Evolutionary conservation across 1,140 invertebrate genomes (phyloP).

Genomic region (Magallana gigas): DNA sequence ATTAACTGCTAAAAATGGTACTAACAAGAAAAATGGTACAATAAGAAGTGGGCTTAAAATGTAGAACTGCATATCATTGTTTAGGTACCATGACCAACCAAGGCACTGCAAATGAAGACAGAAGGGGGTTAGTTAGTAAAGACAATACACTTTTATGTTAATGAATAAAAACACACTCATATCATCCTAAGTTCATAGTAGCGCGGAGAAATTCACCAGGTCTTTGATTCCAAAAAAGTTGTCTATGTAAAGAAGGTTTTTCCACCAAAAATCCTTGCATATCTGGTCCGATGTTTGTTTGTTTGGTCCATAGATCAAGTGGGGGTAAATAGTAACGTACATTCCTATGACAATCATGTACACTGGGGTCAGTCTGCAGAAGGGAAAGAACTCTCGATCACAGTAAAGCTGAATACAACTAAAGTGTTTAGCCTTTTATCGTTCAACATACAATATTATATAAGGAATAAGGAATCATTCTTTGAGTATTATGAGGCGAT

Average conservation of each 20-base stretch:
- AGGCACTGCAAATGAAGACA: conserved; percentile 83
- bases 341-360: conserved; percentile 56
- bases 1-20: not conserved
- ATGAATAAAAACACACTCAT: no score
- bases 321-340: conserved; percentile 61
- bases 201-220: not conserved
- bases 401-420: no score
- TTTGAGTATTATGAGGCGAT: no score
- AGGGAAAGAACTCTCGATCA: no score
- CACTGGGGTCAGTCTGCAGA: conserved; percentile 49
- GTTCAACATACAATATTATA: no score
- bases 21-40: conserved; percentile 68
- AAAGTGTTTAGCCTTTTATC: no score
- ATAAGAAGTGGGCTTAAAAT: conserved; percentile 84
- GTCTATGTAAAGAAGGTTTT: conserved; percentile 89
- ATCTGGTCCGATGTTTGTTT: conserved; percentile 31
- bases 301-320: conserved; percentile 82
- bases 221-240: conserved; percentile 79
- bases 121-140: not conserved
- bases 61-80: conserved; percentile 90
- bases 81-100: conserved; percentile 87
- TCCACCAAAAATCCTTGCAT: conserved; percentile 88
- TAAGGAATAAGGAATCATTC: no score
- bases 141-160: no score
- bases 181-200: no score